Percentiles rank a stretch among this genome's conserved stretches.
These are phyloP conservation scores for Laticauda laticaudata DNA, from an alignment of 2,113 vertebrate species.

Conservation along the genomic window DNA sequence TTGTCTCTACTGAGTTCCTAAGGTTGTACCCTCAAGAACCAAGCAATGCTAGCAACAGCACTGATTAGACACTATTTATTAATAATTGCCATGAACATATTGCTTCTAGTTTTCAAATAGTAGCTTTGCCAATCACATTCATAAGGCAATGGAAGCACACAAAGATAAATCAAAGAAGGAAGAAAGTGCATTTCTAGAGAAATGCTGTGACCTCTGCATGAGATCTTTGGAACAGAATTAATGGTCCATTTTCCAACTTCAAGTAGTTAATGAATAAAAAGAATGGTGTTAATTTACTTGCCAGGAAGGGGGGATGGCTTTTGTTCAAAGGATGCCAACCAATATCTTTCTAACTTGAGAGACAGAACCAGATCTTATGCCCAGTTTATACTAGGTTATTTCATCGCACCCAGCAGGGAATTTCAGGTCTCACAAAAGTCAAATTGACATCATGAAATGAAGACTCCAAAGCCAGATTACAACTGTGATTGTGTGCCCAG, in stretches of 20 bases:
- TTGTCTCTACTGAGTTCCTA: accelerated
- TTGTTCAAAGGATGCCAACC: background rate
- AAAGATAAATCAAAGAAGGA: background rate
- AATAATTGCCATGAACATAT: background rate
- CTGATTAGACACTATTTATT: background rate
- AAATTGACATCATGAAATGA: background rate
- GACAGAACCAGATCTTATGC: background rate
- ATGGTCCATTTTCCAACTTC: background rate
- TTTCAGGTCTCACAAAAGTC: background rate
- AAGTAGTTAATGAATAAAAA: background rate
- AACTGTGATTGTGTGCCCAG: background rate
- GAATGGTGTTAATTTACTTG: background rate
- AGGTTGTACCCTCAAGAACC: background rate
- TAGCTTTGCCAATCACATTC: background rate
- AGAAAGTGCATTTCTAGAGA: background rate
- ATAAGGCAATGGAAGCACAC: background rate
- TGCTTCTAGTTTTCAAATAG: background rate
- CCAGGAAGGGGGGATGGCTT: background rate
- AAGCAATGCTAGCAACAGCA: background rate
- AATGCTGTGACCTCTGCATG: background rate
- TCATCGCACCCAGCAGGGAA: background rate
- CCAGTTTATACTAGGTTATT: background rate
- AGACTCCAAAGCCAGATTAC: background rate
- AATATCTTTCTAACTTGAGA: background rate
- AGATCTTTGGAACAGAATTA: background rate